Evolutionary conservation across 2,113 vertebrate genomes (phyloP).

Genomic region (Phyllostomus hastatus): DNA sequence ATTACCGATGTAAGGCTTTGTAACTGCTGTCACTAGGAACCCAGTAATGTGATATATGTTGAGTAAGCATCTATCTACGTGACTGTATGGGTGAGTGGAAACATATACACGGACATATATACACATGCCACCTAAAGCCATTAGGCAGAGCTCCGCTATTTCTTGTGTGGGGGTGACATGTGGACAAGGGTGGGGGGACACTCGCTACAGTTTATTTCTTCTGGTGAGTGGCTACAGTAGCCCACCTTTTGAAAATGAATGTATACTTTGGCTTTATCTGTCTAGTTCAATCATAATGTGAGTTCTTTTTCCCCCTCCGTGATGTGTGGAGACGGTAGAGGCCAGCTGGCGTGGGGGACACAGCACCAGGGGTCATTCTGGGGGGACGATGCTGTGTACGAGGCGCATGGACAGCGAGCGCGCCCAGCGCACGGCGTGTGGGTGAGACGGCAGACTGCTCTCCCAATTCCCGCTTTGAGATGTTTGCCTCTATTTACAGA

Average conservation of each 20-base stretch:
- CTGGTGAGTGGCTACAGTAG: background rate
- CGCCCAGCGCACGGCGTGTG: background rate
- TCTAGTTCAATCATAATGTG: background rate
- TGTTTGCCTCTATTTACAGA: background rate
- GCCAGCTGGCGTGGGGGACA: accelerated
- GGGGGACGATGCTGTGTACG: background rate
- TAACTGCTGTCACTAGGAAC: conserved; percentile 12
- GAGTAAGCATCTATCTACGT: background rate
- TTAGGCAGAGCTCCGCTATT: background rate
- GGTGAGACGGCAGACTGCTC: background rate
- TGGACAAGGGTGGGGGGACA: background rate
- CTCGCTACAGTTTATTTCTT: background rate
- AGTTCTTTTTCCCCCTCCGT: background rate
- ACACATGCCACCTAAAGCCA: background rate
- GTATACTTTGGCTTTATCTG: background rate
- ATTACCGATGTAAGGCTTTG: conserved; percentile 16
- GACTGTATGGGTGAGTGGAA: background rate
- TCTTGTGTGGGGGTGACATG: background rate
- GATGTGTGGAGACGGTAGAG: background rate
- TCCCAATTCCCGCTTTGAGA: background rate
- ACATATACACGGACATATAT: background rate
- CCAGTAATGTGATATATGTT: background rate
- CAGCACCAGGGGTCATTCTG: background rate
- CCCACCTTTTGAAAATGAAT: background rate
- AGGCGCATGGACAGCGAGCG: background rate